Evolutionary conservation across 2,113 vertebrate genomes (phyloP).

Genomic region (Butorides virescens): DNA sequence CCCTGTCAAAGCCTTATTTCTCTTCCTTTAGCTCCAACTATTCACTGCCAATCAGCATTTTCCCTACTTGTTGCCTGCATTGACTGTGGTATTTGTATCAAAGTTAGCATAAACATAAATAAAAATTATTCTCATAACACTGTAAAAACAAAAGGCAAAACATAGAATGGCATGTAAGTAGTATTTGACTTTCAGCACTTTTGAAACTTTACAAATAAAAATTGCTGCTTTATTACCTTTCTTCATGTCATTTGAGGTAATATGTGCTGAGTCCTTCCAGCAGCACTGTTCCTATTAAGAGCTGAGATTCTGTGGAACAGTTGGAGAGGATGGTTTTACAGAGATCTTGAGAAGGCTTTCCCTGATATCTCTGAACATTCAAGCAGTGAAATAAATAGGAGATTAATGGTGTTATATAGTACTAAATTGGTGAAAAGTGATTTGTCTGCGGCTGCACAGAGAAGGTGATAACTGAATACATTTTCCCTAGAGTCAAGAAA

Average conservation of each 20-base stretch:
- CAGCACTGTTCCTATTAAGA: not conserved
- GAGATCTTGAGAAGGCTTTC: not conserved
- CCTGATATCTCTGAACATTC: not conserved
- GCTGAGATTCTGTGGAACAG: not conserved
- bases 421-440: not conserved
- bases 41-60: not conserved
- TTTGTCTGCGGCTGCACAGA: not conserved
- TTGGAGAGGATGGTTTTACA: not conserved
- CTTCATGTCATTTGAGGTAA: not conserved
- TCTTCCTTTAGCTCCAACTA: not conserved
- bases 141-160: not conserved
- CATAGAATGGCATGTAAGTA: not conserved
- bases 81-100: not conserved
- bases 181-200: not conserved
- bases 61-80: not conserved
- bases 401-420: not conserved
- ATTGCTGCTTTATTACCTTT: not conserved
- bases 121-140: not conserved
- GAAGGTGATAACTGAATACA: not conserved
- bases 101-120: not conserved
- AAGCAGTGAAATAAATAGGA: not conserved
- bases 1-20: not conserved
- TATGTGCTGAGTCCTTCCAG: not conserved
- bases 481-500: not conserved
- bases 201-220: not conserved